Conservation (phyloP, 2,797 vertebrate genomes). For the Emydoidea blandingii region DNA sequence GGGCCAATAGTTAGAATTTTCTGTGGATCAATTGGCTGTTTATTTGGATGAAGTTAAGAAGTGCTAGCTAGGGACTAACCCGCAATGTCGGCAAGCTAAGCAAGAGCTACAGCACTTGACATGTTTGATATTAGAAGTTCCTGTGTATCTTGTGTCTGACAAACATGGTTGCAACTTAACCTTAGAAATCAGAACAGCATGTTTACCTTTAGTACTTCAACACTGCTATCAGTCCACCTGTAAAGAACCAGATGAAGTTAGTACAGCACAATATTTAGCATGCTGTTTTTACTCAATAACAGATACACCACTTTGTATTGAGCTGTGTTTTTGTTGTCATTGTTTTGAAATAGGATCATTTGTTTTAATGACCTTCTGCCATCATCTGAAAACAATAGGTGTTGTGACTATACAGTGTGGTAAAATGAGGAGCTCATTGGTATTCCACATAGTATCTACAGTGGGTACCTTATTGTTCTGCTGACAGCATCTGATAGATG, state of each 20-base stretch:
- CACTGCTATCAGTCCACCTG: background rate
- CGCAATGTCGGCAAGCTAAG: constrained; percentile 7
- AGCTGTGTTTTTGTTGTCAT: constrained; percentile 62
- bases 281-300: constrained; percentile 42
- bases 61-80: background rate
- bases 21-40: background rate
- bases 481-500: constrained; percentile 72
- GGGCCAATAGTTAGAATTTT: background rate
- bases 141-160: background rate
- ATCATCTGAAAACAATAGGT: constrained; percentile 66
- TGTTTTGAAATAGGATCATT: constrained; percentile 63
- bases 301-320: constrained; percentile 31
- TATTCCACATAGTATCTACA: constrained; percentile 66
- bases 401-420: constrained; percentile 50
- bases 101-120: constrained; percentile 23
- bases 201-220: constrained; percentile 19
- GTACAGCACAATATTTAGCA: constrained; percentile 20
- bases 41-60: background rate
- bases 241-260: background rate
- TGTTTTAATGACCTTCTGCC: constrained; percentile 75
- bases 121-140: constrained; percentile 11
- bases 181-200: constrained; percentile 1
- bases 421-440: constrained; percentile 73
- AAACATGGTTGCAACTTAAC: constrained; percentile 29
- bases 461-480: constrained; percentile 56